These are phyloP conservation scores for Acrossocheilus fasciatus DNA, from an alignment of 2,797 vertebrate species.

Conservation along the genomic window DNA sequence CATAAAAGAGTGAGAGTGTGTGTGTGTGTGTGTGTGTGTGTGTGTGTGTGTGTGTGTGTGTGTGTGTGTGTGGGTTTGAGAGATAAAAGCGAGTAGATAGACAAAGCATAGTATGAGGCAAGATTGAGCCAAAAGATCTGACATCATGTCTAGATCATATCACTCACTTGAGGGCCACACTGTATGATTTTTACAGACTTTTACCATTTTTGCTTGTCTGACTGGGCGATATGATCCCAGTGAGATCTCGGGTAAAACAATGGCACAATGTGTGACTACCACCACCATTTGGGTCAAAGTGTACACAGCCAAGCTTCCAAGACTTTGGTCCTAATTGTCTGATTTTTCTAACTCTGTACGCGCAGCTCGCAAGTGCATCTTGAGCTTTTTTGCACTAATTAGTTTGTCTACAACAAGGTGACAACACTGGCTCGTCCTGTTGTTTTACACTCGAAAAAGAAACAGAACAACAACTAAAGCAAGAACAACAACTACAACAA, in stretches of 20 bases:
- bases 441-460: background rate
- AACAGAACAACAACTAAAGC: background rate
- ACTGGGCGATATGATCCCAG: background rate
- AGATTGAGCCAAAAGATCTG: conserved; percentile 13
- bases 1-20: background rate
- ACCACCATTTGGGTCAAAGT: background rate
- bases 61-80: background rate
- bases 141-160: conserved; percentile 4
- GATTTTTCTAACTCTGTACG: background rate
- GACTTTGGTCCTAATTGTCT: background rate
- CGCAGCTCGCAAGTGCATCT: background rate
- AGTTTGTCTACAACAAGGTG: background rate
- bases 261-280: background rate
- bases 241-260: background rate
- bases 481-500: background rate
- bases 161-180: background rate
- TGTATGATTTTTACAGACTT: background rate
- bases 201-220: background rate
- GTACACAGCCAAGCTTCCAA: background rate
- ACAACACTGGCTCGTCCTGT: background rate
- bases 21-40: background rate
- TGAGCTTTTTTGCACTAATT: background rate
- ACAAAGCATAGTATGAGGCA: background rate
- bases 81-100: background rate
- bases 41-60: background rate